Percentiles rank a stretch among this genome's conserved stretches.
Evolutionary conservation across 2,113 vertebrate species (phyloP).

Genomic region (Crotalus viridis): DNA sequence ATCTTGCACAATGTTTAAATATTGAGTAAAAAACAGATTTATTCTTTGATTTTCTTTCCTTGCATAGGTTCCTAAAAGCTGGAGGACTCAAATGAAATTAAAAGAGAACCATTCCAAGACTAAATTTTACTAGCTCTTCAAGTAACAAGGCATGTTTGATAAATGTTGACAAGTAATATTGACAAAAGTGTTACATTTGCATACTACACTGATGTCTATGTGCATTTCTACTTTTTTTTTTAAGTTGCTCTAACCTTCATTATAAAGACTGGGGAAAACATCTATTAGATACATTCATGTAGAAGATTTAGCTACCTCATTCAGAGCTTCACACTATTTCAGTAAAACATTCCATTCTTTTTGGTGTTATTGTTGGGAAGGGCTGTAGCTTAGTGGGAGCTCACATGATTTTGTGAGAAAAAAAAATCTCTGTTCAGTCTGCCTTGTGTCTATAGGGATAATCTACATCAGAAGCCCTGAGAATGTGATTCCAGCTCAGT

Average conservation of each 20-base stretch:
- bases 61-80: background rate
- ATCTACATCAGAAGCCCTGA: background rate
- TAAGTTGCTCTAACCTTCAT: background rate
- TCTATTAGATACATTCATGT: background rate
- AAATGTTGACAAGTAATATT: background rate
- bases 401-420: background rate
- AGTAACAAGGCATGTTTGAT: background rate
- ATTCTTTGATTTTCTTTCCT: background rate
- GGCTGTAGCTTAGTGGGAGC: background rate
- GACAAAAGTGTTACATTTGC: background rate
- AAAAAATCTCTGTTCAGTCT: background rate
- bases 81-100: background rate
- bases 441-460: background rate
- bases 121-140: slow-evolving; percentile 7
- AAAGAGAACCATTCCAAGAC: background rate
- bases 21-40: background rate
- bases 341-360: background rate
- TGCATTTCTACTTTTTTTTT: background rate
- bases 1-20: background rate
- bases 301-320: background rate
- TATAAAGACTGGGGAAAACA: background rate
- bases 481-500: background rate
- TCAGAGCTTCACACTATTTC: background rate
- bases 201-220: background rate
- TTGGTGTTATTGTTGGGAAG: background rate